Base-by-base conservation (phyloP, 2,888 invertebrate genomes). In the Kuschelorhynchus macadamiae region DNA sequence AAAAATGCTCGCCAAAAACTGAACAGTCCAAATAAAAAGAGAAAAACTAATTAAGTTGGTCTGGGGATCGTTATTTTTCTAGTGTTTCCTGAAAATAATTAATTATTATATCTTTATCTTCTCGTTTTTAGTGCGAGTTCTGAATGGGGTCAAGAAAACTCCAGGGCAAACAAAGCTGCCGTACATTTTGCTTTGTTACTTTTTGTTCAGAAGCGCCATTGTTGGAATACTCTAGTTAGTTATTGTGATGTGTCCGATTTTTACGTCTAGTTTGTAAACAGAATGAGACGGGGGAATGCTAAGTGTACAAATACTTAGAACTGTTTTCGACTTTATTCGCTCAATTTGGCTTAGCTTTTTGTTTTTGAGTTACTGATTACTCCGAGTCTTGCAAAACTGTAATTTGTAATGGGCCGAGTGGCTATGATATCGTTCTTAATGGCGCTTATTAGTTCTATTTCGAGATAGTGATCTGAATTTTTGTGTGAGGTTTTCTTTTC, bases 101-200 rank as follows among this genome's bases (percentile, higher is more conserved):
- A 66, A 60, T 66, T 66, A 60, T 66, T 66, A 47, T 66, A 60
- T 66, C 52, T 66, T 60, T 60, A 66, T 66, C 46, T 66, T 66
- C 30, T 60, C 53, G 50, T 52, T 66, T 66, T 53, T 52, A 60
- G 66, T 60, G 52, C 44, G 67, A 53, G 61, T 47, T 36, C 67
- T 49, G 33, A 67, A 67, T 56, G 61, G 61, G 61, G 67, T 61
- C 67, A 67, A 61, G 61, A 67, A 49, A 61, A 42, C 61, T 62
- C 42, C 55, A 14, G 61, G 41, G 41, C 66, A 67, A 61, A 67
- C 55, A 55, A 55, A 55, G 61, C 67, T 67, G 49, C 61, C 61
- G 49, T 67, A 61, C 60, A 41, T 67, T 56, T 30, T 61, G 53
- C 61, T 61, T 56, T 61, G 67, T 67, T 67, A 55, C 50, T 56